phyloP scores from a whole-genome alignment of 2,888 invertebrate genomes.

The Lagria hirta region DNA sequence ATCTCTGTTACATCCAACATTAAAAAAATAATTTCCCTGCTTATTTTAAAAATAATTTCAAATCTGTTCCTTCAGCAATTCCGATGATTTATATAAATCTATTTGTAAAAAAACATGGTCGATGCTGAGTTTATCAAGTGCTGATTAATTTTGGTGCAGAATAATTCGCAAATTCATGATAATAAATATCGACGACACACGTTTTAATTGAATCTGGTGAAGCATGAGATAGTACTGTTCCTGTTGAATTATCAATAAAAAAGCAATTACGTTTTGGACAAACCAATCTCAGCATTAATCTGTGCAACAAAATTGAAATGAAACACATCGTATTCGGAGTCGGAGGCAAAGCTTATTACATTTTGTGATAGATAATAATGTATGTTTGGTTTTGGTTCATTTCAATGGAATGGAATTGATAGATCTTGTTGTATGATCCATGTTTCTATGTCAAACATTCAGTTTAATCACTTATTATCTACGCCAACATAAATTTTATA shows the following conservation, averaged over 20 bases:
- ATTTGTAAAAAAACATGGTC: no score
- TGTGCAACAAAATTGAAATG: conserved; percentile 19
- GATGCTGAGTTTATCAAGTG: no score
- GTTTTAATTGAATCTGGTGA: conserved; percentile 19
- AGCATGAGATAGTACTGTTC: conserved; percentile 14
- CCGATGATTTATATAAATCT: no score
- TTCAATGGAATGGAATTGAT: conserved; percentile 8
- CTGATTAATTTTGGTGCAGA: no score
- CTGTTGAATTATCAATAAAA: conserved; percentile 23
- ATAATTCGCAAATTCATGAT: no score
- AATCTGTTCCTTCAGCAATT: no score
- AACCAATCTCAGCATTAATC: conserved; percentile 18
- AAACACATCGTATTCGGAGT: no score
- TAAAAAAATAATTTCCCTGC: no score
- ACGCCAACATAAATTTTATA: conserved; percentile 13
- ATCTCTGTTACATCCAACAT: no score
- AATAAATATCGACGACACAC: conserved; percentile 16
- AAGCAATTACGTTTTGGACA: conserved; percentile 21
- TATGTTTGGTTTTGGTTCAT: conserved; percentile 13
- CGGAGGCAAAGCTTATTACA: conserved; percentile 17
- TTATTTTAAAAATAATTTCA: no score
- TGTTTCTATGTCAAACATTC: conserved; percentile 12
- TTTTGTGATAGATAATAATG: conserved; percentile 16
- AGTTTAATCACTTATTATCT: conserved; percentile 19
- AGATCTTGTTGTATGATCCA: conserved; percentile 10